Conservation (phyloP, 2,888 invertebrate genomes). For the Eupithecia vulgata region DNA sequence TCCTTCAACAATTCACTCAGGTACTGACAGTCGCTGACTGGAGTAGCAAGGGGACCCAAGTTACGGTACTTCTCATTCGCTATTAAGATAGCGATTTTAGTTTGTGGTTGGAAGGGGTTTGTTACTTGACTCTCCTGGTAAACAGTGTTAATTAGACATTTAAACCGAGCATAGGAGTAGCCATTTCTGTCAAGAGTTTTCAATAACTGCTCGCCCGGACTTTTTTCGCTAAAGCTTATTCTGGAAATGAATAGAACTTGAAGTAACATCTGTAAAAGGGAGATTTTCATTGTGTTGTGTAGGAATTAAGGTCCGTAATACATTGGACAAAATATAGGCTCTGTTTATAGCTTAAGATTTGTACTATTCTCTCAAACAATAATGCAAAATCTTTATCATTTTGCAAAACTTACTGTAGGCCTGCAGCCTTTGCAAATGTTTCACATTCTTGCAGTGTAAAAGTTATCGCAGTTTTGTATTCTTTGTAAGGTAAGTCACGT, state of each 20-base stretch:
- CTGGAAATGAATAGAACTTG: conserved; percentile 52
- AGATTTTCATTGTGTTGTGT: neutral
- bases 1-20: conserved; percentile 63
- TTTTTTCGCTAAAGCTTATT: conserved; percentile 57
- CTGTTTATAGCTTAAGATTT: neutral
- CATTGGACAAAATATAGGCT: neutral
- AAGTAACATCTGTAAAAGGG: conserved; percentile 4
- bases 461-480: conserved; percentile 63
- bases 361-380: neutral
- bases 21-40: conserved; percentile 72
- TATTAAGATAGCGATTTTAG: conserved; percentile 76
- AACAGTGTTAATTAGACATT: conserved; percentile 50
- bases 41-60: conserved; percentile 72
- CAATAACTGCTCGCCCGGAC: conserved; percentile 68
- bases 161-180: conserved; percentile 58
- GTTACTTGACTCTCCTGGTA: neutral
- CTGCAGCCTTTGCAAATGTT: conserved; percentile 65
- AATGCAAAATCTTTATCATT: too few species aligned
- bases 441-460: conserved; percentile 67
- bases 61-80: conserved; percentile 73
- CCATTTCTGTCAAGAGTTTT: conserved; percentile 68
- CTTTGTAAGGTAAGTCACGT: conserved; percentile 64
- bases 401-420: conserved; percentile 62
- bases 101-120: conserved; percentile 59
- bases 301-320: neutral